Evolutionary conservation across 2,113 vertebrate genomes (phyloP), one percentile per base, ranked within the genome.

Genomic region (Gobius niger): DNA sequence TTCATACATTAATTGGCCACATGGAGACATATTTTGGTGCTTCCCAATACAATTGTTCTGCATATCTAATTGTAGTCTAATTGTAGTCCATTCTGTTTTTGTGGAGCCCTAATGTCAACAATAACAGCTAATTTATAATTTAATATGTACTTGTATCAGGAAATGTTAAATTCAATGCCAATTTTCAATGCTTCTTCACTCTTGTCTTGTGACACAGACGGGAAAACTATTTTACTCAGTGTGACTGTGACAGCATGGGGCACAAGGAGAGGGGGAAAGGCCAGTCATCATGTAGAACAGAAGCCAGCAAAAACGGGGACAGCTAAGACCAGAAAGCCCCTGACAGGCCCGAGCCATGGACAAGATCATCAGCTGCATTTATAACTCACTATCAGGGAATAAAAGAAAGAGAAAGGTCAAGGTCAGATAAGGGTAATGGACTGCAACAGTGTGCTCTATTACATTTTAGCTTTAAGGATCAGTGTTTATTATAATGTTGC

Each of bases 301-400:
- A 64, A 54, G 76, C 54, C 84, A 73, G 63, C 15, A 67, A 67
- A 24, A 73, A 67, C 49, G 9, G 54, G 62, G 60, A 83, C 89
- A 82, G 76, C 76, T 87, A 85, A 86, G 72, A 78, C 80, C 72
- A 74, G 59, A 82, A 73, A 82, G 63, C 67, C 67, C 68, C 56
- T 53, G 66, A 72, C 16, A 34, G 24, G 50, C 57, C 41, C 16
- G 59, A 16, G 42, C 19, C 63, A 49, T 24, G 59, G n/a, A 68
- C 76, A 76, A 24, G 42, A 63, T 50, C 51, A 47, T 61, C 82
- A 78, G 82, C 78, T 75, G 80, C 76, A 67, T 77, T 70, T 63
- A 60, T 44, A 71, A 52, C 18, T 46, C 52, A 6, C 7, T 0
- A 41, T 64, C 19, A 18, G 14, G 74, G 9, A 47, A 60, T 73